Percentiles rank a stretch among this genome's conserved stretches.
phyloP scores from a whole-genome alignment of 2,113 vertebrate genomes.

The Lycocorax pyrrhopterus region DNA sequence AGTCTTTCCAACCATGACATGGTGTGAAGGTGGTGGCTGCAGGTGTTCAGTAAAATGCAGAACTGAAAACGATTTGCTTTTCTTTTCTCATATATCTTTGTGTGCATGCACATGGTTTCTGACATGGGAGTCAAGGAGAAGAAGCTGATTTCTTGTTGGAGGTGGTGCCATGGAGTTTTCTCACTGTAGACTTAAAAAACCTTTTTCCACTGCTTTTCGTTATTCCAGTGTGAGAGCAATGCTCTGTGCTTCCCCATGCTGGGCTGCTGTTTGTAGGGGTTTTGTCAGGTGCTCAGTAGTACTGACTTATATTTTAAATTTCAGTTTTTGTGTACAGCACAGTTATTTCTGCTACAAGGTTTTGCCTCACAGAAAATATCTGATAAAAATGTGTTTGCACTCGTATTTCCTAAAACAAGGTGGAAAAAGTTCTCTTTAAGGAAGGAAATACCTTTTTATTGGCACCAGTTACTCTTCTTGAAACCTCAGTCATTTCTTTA shows the following conservation, averaged over 20 bases:
- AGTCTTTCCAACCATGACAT: accelerated
- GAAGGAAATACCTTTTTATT: neutral
- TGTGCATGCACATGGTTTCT: accelerated
- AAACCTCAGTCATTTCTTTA: neutral
- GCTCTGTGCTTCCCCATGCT: neutral
- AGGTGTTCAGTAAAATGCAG: neutral
- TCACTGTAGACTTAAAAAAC: neutral
- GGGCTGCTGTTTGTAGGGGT: neutral
- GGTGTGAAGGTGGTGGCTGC: neutral
- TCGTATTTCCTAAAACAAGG: neutral
- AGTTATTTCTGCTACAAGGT: neutral
- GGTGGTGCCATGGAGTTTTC: neutral
- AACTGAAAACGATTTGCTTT: neutral
- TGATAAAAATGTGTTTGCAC: neutral
- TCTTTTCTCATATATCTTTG: neutral
- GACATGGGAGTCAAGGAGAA: neutral
- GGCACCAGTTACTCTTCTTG: neutral
- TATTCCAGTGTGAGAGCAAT: neutral
- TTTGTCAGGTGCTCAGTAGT: neutral
- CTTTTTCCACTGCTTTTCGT: accelerated
- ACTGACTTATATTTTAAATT: neutral
- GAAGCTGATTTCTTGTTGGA: neutral
- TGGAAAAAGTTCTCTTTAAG: neutral
- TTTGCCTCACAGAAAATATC: neutral
- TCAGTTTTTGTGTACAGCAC: accelerated